Percentiles rank a stretch among this genome's conserved stretches.
Evolutionary conservation across 2,888 invertebrate species (phyloP).

Genomic region (Noctua comes): DNA sequence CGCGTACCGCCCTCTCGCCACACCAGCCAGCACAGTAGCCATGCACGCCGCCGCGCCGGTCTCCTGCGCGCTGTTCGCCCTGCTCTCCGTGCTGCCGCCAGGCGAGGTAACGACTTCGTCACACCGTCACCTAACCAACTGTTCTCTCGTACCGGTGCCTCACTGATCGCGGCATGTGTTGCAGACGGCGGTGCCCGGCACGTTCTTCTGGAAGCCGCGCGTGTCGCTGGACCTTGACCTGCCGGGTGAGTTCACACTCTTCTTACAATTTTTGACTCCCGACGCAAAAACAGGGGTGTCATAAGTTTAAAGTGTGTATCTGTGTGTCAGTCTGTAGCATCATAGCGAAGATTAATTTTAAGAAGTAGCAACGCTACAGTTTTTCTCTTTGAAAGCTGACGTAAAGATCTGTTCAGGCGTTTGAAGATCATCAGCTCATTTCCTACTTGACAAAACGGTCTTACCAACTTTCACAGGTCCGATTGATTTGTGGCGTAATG

Average conservation of each 20-base stretch:
- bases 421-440: no score
- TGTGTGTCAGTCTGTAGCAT: neutral
- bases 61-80: conserved; percentile 4
- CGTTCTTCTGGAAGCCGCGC: conserved; percentile 62
- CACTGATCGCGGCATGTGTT: neutral
- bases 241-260: conserved; percentile 29
- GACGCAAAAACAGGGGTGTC: neutral
- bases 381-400: neutral
- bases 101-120: neutral
- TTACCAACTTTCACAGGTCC: no score
- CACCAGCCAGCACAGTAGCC: neutral
- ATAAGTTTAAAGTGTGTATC: neutral
- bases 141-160: neutral
- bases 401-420: no score
- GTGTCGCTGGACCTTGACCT: conserved; percentile 40
- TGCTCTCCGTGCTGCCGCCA: neutral
- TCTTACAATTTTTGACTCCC: neutral
- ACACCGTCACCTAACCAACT: neutral
- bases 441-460: no score
- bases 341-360: neutral
- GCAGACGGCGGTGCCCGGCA: conserved; percentile 54
- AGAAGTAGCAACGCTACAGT: no score
- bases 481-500: no score
- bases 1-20: neutral
- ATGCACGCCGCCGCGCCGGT: neutral